Percentiles rank a stretch among this genome's conserved stretches.
Evolutionary conservation across 2,113 vertebrate genomes (phyloP).

Genomic region (Cryptotis parvus): DNA sequence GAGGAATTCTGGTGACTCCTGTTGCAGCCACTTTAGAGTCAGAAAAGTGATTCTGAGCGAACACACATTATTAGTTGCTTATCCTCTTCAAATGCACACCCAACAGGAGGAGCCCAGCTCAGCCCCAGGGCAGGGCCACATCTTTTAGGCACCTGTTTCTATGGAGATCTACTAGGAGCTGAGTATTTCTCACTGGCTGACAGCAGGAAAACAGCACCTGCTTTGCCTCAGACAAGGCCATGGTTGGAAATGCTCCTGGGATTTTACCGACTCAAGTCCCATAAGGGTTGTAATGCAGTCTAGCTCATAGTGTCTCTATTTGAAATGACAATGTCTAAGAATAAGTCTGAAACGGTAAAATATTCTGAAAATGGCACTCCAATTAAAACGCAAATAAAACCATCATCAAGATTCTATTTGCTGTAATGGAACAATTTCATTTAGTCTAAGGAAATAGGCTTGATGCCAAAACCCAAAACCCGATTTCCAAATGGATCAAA

Average conservation of each 20-base stretch:
- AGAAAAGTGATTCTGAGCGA: too few relatives aligned
- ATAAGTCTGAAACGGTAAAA: constrained; percentile 62
- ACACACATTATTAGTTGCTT: too few relatives aligned
- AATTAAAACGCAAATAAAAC: constrained; percentile 76
- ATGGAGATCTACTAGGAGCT: background rate
- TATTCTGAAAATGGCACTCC: constrained; percentile 72
- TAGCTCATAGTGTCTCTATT: background rate
- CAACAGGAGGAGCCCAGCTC: background rate
- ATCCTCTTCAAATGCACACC: background rate
- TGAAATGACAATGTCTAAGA: constrained; percentile 48
- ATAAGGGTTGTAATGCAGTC: background rate
- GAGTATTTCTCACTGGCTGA: background rate
- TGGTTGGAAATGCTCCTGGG: constrained; percentile 24
- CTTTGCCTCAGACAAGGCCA: background rate
- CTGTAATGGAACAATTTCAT: constrained; percentile 80
- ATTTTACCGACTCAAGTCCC: constrained; percentile 30
- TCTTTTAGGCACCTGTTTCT: constrained; percentile 44
- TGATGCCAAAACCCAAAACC: constrained; percentile 71
- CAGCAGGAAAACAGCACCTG: constrained; percentile 9
- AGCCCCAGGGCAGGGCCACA: background rate
- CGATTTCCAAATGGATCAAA: constrained; percentile 78
- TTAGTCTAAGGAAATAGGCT: constrained; percentile 75
- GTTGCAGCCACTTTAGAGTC: background rate
- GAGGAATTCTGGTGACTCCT: background rate
- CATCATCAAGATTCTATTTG: constrained; percentile 77